These are phyloP conservation scores for Scalopus aquaticus DNA, from an alignment of 2,113 vertebrate species.

Conservation along the genomic window DNA sequence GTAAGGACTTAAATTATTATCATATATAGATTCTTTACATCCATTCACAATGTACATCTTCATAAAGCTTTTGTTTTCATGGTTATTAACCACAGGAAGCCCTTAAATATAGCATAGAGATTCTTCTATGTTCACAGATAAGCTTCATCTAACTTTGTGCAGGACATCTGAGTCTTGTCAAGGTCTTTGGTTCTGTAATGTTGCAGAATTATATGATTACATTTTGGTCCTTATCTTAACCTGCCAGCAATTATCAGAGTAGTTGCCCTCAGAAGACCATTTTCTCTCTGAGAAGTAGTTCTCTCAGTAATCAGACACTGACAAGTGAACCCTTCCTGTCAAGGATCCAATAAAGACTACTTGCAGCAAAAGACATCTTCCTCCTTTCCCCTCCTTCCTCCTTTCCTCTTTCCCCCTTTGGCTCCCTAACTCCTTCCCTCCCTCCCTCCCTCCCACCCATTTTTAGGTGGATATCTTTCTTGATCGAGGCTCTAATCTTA, in stretches of 20 bases:
- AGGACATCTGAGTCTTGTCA: neutral
- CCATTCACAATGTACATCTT: neutral
- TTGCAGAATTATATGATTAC: neutral
- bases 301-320: neutral
- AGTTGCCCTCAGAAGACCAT: neutral
- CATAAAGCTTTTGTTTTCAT: neutral
- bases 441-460: too few relatives aligned
- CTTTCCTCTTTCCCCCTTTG: too few relatives aligned
- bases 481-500: neutral
- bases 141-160: neutral
- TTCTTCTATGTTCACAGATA: neutral
- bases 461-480: neutral
- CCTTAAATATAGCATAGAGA: neutral
- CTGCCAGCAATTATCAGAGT: neutral
- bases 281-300: neutral
- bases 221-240: neutral
- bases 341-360: neutral
- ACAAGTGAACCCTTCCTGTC: neutral
- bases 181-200: neutral
- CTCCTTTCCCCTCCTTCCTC: too few relatives aligned
- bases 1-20: neutral
- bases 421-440: too few relatives aligned
- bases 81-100: neutral
- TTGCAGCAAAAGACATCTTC: neutral
- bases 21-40: neutral